Base-by-base conservation (phyloP, 2,888 invertebrate species). In the Idaea biselata region DNA sequence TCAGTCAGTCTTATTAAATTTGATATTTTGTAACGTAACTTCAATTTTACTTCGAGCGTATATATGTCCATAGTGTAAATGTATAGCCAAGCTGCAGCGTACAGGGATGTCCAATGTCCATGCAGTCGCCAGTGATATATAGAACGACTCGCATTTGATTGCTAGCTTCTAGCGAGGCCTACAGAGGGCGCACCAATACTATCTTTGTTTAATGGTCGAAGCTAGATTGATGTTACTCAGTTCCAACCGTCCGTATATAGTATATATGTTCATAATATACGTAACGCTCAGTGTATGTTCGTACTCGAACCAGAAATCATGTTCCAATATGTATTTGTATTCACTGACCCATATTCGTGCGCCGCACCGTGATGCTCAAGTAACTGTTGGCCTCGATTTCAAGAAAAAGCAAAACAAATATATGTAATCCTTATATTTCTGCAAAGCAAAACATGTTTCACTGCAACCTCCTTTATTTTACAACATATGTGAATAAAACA, bases 91-190 rank as follows among this genome's bases (percentile, higher is more conserved):
- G 44, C 11, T 44, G 44, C 44, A 44, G 44, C 25, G 3, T 25
- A 25, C 25, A 25, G 25, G 25, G 3, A 25, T 25, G 44, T 1
- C 44, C 1, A 44, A 14, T 44, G 44, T 44, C 67, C 67, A 67
- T 69, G 67, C 56, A 69, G 68, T 67, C 65, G 68, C 66, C 63
- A 61, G 67, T 71, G 68, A 72, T 66, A 62, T 72, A 72, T 72
- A 60, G 66, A 66, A 68, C 60, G 59, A 67, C 65, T 63, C 55
- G 53, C 63, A 68, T 66, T 68, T 69, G 65, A 66, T 67, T 65
- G 58, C 64, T 58, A 60, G 59, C 58, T 63, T 14, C 60, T 60
- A 61, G 61, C 58, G 17, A 16, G 7, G 44, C n/a, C 55, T 55
- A 17, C 18, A 18, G 56, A 18, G 18, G 18, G 17, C 32, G 33